Evolutionary conservation across 2,113 vertebrate genomes (phyloP).

Genomic region (Turdus rufiventris): DNA sequence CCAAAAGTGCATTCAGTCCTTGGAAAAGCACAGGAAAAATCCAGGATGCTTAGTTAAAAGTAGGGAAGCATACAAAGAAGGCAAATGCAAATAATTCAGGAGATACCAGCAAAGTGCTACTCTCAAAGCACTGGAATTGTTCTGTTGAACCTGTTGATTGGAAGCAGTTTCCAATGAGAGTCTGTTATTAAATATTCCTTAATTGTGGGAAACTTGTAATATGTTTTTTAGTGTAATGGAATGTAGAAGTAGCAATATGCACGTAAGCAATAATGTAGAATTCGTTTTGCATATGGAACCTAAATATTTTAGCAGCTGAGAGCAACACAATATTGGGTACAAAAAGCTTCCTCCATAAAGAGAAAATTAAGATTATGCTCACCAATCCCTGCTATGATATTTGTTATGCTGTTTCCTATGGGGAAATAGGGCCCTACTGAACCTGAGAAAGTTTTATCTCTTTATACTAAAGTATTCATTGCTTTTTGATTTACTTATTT

Average conservation of each 20-base stretch:
- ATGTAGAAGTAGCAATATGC: neutral
- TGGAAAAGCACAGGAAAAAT: neutral
- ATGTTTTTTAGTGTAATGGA: neutral
- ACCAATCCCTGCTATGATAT: neutral
- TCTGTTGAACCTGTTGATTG: neutral
- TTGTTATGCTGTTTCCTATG: neutral
- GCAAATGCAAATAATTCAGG: neutral
- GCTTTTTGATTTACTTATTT: neutral
- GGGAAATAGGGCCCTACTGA: neutral
- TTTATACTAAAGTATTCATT: neutral
- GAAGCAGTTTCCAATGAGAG: neutral
- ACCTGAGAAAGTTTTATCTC: neutral
- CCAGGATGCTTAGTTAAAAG: neutral
- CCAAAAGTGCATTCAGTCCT: neutral
- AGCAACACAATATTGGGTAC: neutral
- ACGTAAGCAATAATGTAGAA: neutral
- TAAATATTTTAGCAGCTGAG: constrained; percentile 43
- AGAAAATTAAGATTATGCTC: neutral
- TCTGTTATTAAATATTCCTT: neutral
- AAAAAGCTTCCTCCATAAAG: neutral
- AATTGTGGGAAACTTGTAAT: neutral
- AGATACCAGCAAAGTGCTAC: neutral
- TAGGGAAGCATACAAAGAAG: neutral
- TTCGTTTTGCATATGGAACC: neutral
- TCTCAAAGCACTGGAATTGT: neutral